A percentile compares a stretch with the other conserved stretches of the same genome.
phyloP scores from a whole-genome alignment of 1,140 invertebrate species.

The Melitaea cinxia region DNA sequence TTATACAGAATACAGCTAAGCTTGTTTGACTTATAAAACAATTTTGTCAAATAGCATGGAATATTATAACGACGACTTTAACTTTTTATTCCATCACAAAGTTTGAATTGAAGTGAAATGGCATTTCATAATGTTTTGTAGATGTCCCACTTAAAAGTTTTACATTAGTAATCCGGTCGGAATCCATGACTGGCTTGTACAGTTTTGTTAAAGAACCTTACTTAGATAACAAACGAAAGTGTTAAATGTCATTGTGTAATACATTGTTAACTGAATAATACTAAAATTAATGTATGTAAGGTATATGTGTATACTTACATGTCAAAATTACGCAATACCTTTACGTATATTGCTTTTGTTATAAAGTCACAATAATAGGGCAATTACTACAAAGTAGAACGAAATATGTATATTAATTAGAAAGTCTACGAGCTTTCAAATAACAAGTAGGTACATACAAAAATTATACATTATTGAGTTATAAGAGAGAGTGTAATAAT shows the following conservation, averaged over 20 bases:
- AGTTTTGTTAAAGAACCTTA: slow-evolving; percentile 43
- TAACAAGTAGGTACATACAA: too few relatives aligned
- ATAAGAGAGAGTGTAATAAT: too few relatives aligned
- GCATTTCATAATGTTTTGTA: slow-evolving; percentile 9
- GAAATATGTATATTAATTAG: slow-evolving; percentile 9
- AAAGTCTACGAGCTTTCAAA: slow-evolving; percentile 16
- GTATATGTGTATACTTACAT: slow-evolving; percentile 47
- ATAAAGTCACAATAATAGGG: slow-evolving; percentile 33
- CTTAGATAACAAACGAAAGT: slow-evolving; percentile 71
- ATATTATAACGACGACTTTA: background rate
- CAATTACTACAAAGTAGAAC: slow-evolving; percentile 1
- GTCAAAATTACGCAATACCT: slow-evolving; percentile 44
- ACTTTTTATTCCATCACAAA: background rate
- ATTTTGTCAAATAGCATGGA: background rate
- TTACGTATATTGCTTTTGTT: slow-evolving; percentile 40
- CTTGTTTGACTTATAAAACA: too few relatives aligned
- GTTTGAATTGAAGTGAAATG: background rate
- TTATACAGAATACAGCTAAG: too few relatives aligned
- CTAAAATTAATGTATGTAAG: slow-evolving; percentile 49
- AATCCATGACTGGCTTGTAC: slow-evolving; percentile 33
- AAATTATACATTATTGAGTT: too few relatives aligned
- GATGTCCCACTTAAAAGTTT: slow-evolving; percentile 17
- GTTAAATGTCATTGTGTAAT: slow-evolving; percentile 50
- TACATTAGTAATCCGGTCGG: slow-evolving; percentile 39
- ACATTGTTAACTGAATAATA: slow-evolving; percentile 55